A percentile compares a stretch with the other conserved stretches of the same genome.
Evolutionary conservation across 2,797 vertebrate genomes (phyloP).

Genomic region (Glyptemys insculpta): DNA sequence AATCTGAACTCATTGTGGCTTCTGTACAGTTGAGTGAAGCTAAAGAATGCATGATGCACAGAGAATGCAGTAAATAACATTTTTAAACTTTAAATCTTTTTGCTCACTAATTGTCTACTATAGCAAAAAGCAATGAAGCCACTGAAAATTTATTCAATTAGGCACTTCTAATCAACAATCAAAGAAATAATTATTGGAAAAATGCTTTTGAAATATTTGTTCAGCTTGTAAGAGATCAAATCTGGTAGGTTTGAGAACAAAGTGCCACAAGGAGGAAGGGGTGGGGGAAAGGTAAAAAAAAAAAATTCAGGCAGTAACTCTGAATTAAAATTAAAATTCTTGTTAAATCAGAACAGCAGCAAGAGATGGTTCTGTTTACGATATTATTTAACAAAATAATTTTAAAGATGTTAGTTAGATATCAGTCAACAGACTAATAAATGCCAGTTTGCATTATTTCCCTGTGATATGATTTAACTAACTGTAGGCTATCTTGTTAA

Average conservation of each 20-base stretch:
- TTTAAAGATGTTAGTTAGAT: conserved; percentile 20
- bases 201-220: not conserved
- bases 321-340: not conserved
- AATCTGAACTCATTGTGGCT: not conserved
- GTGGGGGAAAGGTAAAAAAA: not conserved
- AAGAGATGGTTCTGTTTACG: not conserved
- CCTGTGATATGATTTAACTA: conserved; percentile 40
- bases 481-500: conserved; percentile 45
- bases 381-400: not conserved
- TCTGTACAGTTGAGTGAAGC: not conserved
- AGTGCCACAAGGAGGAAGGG: not conserved
- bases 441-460: conserved; percentile 6
- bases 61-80: accelerated
- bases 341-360: not conserved
- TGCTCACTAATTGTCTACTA: not conserved
- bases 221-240: not conserved
- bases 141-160: not conserved
- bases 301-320: accelerated
- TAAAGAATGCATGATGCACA: not conserved
- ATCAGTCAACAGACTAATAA: conserved; percentile 50
- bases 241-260: not conserved
- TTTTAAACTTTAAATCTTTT: accelerated
- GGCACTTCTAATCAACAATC: not conserved
- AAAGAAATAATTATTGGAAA: not conserved
- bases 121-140: not conserved